Evolutionary conservation across 2,113 vertebrate species (phyloP), one percentile per base, ranked within the genome.

Genomic region (Perca flavescens): DNA sequence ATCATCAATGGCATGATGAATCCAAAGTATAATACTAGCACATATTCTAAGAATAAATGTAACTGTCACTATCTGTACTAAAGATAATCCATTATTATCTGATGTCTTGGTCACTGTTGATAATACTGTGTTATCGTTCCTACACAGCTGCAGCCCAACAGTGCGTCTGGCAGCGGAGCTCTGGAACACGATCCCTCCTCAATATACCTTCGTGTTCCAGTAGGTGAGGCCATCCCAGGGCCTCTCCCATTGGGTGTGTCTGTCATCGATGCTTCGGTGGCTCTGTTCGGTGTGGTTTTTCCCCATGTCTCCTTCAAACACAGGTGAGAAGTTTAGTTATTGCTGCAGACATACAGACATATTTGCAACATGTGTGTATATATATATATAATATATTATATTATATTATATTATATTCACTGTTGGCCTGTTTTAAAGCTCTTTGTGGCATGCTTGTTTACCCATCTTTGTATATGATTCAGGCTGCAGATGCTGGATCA

Each of bases 401-500:
- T 6, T 28, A 28, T 28, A 28, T 28, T 28, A 25, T 25, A 25
- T 25, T 28, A 28, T 28, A 28, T 53, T 73, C 0, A 11, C 40
- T 66, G 46, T 47, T 60, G 70, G 14, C 7, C 28, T 58, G 4
- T 43, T 65, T 56, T 40, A 62, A 46, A 70, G 1, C 40, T 47
- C 19, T 50, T 2, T 67, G 15, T 50, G 25, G n/a, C 22, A n/a
- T 62, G 8, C 34, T 72, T 57, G 6, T 22, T 40, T 34, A 16
- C 7, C 12, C 14, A 2, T 40, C 36, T 65, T 63, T 71, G 19
- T 73, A 2, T 79, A 3, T 92, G 21, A 80, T 89, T 49, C 76
- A 99, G 98, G 82, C 94, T 99, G 63, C 98, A 99, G 87, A 99
- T 99, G 98, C 94, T 99, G 89, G 98, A 99, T 93, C 98, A 99